Evolutionary conservation across 2,797 vertebrate genomes (phyloP).

Genomic region (Lacerta viridis): DNA sequence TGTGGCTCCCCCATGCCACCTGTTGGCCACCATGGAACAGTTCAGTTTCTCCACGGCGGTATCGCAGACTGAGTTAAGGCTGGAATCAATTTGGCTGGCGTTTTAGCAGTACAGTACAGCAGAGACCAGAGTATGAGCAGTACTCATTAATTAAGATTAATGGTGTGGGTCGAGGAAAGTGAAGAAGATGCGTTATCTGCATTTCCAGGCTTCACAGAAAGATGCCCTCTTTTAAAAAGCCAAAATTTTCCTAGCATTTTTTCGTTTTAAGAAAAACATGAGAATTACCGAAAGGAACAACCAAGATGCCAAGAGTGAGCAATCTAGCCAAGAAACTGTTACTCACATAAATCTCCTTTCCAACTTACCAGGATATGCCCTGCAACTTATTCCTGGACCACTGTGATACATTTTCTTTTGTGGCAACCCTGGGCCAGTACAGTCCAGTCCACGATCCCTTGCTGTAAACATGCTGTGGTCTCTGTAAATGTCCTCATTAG

Average conservation of each 20-base stretch:
- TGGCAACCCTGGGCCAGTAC: neutral
- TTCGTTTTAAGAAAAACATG: neutral
- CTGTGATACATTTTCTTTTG: neutral
- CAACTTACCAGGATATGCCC: neutral
- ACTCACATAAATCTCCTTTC: neutral
- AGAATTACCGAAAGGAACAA: neutral
- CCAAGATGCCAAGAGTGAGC: neutral
- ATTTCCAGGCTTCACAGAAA: conserved; percentile 6
- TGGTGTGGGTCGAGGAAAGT: conserved; percentile 1
- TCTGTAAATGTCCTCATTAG: neutral
- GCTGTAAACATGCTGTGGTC: neutral
- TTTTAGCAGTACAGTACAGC: neutral
- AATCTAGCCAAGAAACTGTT: neutral
- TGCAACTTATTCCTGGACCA: neutral
- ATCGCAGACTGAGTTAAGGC: neutral
- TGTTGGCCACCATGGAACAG: neutral
- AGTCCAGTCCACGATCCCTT: too few relatives aligned
- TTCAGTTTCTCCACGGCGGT: neutral
- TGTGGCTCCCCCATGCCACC: too few relatives aligned
- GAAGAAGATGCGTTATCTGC: conserved; percentile 12
- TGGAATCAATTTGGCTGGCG: neutral
- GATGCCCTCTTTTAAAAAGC: too few relatives aligned
- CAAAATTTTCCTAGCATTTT: neutral
- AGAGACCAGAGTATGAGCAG: neutral
- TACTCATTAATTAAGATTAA: conserved; percentile 24